Evolutionary conservation across 30 jellyfish, hydroid and myxozoan species (phyloP).

Genomic region (Aurelia aurita complex sp. Pacific): DNA sequence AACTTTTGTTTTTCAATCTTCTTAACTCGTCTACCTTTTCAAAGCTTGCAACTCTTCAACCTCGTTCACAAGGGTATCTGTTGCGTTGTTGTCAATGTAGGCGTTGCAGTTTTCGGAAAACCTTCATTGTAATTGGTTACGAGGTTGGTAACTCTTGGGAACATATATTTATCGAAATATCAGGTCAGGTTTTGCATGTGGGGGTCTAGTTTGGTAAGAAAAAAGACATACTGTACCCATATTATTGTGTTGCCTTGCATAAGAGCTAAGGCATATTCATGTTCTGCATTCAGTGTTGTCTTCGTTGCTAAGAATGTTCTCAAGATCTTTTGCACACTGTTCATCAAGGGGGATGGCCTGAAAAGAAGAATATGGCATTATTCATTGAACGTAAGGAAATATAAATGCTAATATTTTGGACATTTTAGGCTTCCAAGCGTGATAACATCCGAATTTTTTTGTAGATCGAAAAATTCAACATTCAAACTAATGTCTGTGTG

Average conservation of each 20-base stretch:
- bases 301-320: conserved; percentile 55
- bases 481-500: not conserved
- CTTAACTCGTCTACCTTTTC: too few species aligned
- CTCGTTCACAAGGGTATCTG: too few species aligned
- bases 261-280: conserved; percentile 63
- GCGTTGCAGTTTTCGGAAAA: too few species aligned
- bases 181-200: too few species aligned
- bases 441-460: not conserved
- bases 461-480: not conserved
- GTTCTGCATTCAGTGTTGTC: conserved; percentile 34
- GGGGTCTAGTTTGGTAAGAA: not conserved
- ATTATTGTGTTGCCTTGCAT: conserved; percentile 41
- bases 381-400: not conserved
- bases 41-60: too few species aligned
- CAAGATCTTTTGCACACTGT: conserved; percentile 27
- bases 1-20: too few species aligned
- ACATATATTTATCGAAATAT: too few species aligned
- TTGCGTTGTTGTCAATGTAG: too few species aligned
- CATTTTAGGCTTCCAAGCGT: too few species aligned
- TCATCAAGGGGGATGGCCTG: conserved; percentile 20
- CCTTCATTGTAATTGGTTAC: too few species aligned
- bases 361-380: not conserved
- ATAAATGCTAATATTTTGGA: not conserved
- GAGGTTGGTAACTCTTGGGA: too few species aligned
- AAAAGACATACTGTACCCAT: conserved; percentile 42